Evolutionary conservation across 2,888 invertebrate species (phyloP).

Genomic region (Eupithecia dodoneata): DNA sequence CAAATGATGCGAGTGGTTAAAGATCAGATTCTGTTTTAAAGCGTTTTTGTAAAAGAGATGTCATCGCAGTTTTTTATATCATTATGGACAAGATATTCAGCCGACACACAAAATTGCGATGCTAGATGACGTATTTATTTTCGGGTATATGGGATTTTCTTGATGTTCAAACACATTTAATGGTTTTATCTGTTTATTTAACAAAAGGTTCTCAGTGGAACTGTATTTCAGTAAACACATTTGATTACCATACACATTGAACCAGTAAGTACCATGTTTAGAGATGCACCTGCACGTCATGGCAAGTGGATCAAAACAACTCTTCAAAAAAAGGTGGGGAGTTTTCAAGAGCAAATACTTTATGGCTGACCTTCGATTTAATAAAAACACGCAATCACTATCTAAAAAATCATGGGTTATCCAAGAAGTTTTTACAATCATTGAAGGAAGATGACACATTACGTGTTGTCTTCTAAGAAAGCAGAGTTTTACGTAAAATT

Average conservation of each 20-base stretch:
- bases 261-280: not conserved
- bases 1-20: constrained; percentile 2
- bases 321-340: not conserved
- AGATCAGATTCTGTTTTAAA: not conserved
- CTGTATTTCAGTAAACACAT: constrained; percentile 22
- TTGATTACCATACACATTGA: constrained; percentile 24
- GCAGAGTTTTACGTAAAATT: constrained; percentile 6
- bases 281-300: not conserved
- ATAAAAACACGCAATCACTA: not conserved
- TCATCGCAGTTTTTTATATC: not conserved
- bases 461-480: constrained; percentile 11
- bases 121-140: not conserved
- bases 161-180: not conserved
- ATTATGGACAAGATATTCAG: not conserved
- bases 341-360: not conserved
- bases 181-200: not conserved
- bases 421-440: not conserved
- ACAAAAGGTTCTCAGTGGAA: constrained; percentile 15
- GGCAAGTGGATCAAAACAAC: not conserved
- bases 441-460: constrained; percentile 13
- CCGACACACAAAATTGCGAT: not conserved
- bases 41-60: not conserved
- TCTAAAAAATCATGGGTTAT: not conserved
- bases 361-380: not conserved
- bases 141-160: not conserved